Percentiles rank a stretch among this genome's conserved stretches.
phyloP scores from a whole-genome alignment of 37 sponge, comb jelly and placozoan species.

The Hexactinellida sp. region DNA sequence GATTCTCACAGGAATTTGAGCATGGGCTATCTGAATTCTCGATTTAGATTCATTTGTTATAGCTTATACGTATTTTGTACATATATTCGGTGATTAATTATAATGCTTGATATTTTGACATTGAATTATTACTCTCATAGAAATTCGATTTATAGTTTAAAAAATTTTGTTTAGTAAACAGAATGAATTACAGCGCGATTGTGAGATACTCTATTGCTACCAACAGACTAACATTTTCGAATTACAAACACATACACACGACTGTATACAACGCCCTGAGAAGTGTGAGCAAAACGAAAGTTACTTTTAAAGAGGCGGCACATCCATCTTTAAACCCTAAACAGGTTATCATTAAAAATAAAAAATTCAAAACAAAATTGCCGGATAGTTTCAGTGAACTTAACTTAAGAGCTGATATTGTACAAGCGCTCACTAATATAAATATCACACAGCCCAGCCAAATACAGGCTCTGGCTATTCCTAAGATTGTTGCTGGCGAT shows the following conservation, averaged over 20 bases:
- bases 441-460: not conserved
- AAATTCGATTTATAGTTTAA: not conserved
- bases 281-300: not conserved
- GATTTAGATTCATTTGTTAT: slow-evolving; percentile 24
- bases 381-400: not conserved
- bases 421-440: not conserved
- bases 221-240: not conserved
- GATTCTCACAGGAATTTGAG: slow-evolving; percentile 61
- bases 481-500: not conserved
- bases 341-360: not conserved
- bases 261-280: not conserved
- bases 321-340: not conserved
- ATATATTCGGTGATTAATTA: not conserved
- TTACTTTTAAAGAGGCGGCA: not conserved
- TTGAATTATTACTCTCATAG: not conserved
- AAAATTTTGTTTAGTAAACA: not conserved
- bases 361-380: not conserved
- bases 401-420: not conserved
- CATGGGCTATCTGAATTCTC: slow-evolving; percentile 79
- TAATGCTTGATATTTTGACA: not conserved
- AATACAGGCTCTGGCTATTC: not conserved
- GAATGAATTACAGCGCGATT: not conserved
- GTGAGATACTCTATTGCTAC: not conserved
- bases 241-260: not conserved
- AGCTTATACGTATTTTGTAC: not conserved